A percentile compares a stretch with the other conserved stretches of the same genome.
These are phyloP conservation scores for Brachyhypopomus occidentalis DNA, from an alignment of 2,113 vertebrate genomes.

Conservation along the genomic window DNA sequence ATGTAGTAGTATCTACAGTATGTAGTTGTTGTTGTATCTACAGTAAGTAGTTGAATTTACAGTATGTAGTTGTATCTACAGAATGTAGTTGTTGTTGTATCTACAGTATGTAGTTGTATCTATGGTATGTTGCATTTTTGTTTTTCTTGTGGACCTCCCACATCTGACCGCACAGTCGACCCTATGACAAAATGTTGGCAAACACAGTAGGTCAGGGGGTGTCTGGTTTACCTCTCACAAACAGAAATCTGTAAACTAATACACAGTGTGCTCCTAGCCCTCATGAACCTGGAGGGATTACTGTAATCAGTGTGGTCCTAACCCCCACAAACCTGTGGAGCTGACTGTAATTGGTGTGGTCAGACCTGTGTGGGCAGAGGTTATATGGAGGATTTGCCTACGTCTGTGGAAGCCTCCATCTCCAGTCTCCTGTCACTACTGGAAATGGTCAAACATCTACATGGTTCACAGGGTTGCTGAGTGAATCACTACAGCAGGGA, in stretches of 20 bases:
- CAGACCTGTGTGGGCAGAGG: neutral
- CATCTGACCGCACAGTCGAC: neutral
- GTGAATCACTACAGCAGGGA: slow-evolving; percentile 38
- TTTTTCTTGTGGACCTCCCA: neutral
- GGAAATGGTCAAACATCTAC: neutral
- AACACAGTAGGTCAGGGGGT: neutral
- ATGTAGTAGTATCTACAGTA: too few species aligned
- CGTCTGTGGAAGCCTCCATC: neutral
- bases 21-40: too few species aligned
- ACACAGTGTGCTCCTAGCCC: neutral
- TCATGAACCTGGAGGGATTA: too few species aligned
- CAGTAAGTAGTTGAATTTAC: too few species aligned
- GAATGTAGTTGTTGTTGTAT: too few species aligned
- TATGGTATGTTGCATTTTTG: neutral
- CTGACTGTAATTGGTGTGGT: too few species aligned
- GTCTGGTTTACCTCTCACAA: neutral
- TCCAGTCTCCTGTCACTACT: neutral
- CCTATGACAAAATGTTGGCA: neutral
- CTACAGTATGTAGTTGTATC: too few species aligned
- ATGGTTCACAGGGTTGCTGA: neutral
- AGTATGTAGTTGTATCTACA: too few species aligned
- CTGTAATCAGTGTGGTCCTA: too few species aligned
- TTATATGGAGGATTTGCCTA: neutral
- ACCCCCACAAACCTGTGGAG: too few species aligned
- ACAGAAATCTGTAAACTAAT: neutral